Evolutionary conservation across 2,113 vertebrate genomes (phyloP).

Genomic region (Procapra przewalskii): DNA sequence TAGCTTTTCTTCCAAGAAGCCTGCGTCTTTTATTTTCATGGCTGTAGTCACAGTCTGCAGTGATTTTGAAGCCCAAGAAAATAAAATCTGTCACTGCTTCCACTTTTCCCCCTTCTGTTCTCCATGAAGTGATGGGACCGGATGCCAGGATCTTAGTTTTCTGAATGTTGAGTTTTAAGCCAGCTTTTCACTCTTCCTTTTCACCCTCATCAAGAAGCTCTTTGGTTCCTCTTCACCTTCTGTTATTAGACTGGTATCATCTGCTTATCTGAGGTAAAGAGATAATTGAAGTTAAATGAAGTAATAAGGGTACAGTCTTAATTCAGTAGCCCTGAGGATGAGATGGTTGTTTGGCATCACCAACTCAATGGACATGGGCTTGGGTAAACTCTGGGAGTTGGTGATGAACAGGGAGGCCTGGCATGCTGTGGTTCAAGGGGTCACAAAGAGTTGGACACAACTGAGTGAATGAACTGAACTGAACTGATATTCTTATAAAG

Average conservation of each 20-base stretch:
- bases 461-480: too few species aligned
- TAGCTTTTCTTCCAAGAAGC: not conserved
- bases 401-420: too few species aligned
- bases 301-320: not conserved
- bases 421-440: fast-evolving
- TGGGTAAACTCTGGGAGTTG: too few species aligned
- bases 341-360: too few species aligned
- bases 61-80: not conserved
- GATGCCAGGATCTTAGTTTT: not conserved
- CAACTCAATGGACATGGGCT: too few species aligned
- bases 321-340: not conserved
- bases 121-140: not conserved
- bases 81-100: not conserved
- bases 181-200: not conserved
- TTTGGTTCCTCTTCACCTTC: not conserved
- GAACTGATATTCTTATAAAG: not conserved
- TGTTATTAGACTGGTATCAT: not conserved
- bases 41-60: not conserved
- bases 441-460: too few species aligned
- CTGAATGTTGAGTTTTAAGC: not conserved
- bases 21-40: not conserved
- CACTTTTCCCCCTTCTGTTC: not conserved
- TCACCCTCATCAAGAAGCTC: not conserved
- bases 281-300: not conserved
- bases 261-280: not conserved